Base-by-base conservation (phyloP, 2,888 invertebrate species). In the Teinopalpus imperialis region DNA sequence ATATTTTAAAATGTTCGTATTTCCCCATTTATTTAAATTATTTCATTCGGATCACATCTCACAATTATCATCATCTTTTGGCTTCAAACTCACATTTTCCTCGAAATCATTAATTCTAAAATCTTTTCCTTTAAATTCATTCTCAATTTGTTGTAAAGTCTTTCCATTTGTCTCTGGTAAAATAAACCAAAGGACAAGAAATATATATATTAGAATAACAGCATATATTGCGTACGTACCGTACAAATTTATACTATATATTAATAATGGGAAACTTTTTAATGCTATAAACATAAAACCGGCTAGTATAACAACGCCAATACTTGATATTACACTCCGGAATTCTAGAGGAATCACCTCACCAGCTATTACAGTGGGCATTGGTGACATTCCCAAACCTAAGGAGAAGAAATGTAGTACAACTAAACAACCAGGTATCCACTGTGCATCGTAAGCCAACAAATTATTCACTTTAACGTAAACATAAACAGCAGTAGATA, bases 321-420 rank as follows among this genome's bases (percentile, higher is more conserved):
- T 63, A 0, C 76, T 75, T 7, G 79, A 76, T 36, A 93, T 92
- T 0, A 92, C 62, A 18, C 92, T 92, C 30, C 92, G 83, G 27
- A 86, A 89, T 31, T 86, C 83, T 16, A 90, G 77, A 2, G 93
- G 89, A 56, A 93, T 93, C 0, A 94, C 69, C 66, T 94, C 94
- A 0, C 93, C 93, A 51, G 92, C 90, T 69, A 94, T 90, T 5
- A 92, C 90, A 81, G 93, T 93, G 0, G 93, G 93, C 34, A 94
- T 61, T 0, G 93, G 92, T 0, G 91, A 79, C 1, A 91, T 74
- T 0, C 93, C 92, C 3, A 90, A 78, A 1, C 89, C 83, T 10
- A 91, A 79, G 9, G 90, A 89, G 6, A 87, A 78, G 56, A 91
- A 90, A 52, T 92, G 81, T 2, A 53, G 12, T 20, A 57, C 50